A percentile compares a stretch with the other conserved stretches of the same genome.
Evolutionary conservation across 2,113 vertebrate genomes (phyloP).

Genomic region (Dunckerocampus dactyliophorus): DNA sequence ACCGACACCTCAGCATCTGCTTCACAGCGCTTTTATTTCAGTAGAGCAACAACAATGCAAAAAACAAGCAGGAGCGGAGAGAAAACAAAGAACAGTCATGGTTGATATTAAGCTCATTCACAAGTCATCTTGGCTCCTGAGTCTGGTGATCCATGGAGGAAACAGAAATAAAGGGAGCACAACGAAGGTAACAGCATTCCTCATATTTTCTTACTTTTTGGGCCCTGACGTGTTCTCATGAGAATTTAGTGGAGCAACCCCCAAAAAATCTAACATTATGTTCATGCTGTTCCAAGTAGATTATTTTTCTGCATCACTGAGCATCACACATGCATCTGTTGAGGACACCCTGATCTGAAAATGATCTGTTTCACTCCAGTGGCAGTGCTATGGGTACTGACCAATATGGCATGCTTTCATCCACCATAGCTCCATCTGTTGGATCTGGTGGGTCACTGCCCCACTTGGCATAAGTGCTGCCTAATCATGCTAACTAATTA

Average conservation of each 20-base stretch:
- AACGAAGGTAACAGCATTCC: conserved; percentile 5
- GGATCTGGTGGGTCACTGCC: no score
- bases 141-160: conserved; percentile 46
- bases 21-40: conserved; percentile 56
- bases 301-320: not conserved
- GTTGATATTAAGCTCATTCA: conserved; percentile 63
- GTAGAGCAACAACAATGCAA: conserved; percentile 51
- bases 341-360: no score
- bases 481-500: no score
- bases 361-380: no score
- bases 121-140: conserved; percentile 63
- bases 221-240: not conserved
- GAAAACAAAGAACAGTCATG: conserved; percentile 49
- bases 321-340: not conserved
- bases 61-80: conserved; percentile 44
- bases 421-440: no score
- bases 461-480: no score
- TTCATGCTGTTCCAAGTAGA: no score
- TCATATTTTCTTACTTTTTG: not conserved
- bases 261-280: no score
- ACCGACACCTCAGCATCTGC: conserved; percentile 43
- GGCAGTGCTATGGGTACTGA: no score
- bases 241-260: not conserved
- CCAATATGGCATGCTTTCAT: no score
- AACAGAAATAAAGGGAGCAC: conserved; percentile 29